A percentile compares a stretch with the other conserved stretches of the same genome.
Evolutionary conservation across 2,797 vertebrate genomes (phyloP).

Genomic region (Menidia menidia): DNA sequence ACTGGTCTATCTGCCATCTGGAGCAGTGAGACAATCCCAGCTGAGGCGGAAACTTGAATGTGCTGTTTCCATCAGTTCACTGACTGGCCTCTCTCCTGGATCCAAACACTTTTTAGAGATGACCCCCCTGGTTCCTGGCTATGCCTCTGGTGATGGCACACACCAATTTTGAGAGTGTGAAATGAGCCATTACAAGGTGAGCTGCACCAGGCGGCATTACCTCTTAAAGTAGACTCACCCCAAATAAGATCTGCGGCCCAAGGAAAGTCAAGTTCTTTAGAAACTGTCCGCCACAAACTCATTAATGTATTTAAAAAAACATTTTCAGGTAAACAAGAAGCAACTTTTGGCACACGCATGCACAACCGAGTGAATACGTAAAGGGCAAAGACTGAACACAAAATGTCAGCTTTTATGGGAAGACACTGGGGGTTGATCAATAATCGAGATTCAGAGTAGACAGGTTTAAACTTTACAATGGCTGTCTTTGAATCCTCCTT

Average conservation of each 20-base stretch:
- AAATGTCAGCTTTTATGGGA: not conserved
- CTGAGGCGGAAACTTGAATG: slow-evolving; percentile 74
- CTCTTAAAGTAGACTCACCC: slow-evolving; percentile 58
- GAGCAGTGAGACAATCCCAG: slow-evolving; percentile 69
- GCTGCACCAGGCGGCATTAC: slow-evolving; percentile 41
- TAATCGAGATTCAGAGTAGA: not conserved
- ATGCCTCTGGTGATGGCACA: slow-evolving; percentile 58
- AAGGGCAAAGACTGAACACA: not conserved
- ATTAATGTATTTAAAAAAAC: slow-evolving; percentile 30
- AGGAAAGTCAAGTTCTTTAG: slow-evolving; percentile 61
- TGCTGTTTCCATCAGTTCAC: slow-evolving; percentile 60
- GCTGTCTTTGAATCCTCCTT: not conserved
- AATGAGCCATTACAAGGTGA: slow-evolving; percentile 76
- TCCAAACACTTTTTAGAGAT: slow-evolving; percentile 56
- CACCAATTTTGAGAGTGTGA: slow-evolving; percentile 76
- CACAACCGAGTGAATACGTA: not conserved
- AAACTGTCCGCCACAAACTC: slow-evolving; percentile 34
- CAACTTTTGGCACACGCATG: too few species aligned
- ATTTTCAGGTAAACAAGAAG: slow-evolving; percentile 32
- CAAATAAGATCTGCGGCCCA: slow-evolving; percentile 62
- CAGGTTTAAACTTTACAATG: not conserved
- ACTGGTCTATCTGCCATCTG: slow-evolving; percentile 73
- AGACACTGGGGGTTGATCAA: not conserved
- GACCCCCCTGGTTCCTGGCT: slow-evolving; percentile 49
- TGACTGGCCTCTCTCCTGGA: slow-evolving; percentile 53